Evolutionary conservation across 2,888 invertebrate species (phyloP), one percentile per base, ranked within the genome.

Genomic region (Protonemura montana): DNA sequence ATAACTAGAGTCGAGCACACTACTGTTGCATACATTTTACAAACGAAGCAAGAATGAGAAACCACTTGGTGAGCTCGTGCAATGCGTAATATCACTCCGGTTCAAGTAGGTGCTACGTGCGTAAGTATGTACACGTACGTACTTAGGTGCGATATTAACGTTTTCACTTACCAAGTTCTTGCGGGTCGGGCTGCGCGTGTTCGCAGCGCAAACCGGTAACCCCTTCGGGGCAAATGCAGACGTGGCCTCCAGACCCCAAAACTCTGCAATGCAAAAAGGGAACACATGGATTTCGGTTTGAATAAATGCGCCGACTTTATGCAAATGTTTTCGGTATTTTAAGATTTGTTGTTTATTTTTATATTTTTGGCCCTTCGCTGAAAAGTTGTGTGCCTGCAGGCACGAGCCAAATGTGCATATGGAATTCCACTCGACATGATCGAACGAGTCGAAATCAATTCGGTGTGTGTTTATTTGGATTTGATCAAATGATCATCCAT

Each of bases 171-270:
- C 84, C 84, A 5, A 84, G 25, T 89, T 88, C 88, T 92, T 93
- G 92, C 88, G 92, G 92, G 81, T 91, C 90, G 85, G 92, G 91
- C 82, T 93, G 93, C 88, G 93, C 94, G 86, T 94, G 93, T 91
- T 95, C 95, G 90, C 96, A 96, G 89, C 94, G 93, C 89, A 94
- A 94, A 81, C 96, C 96, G 76, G 94, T 94, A 91, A 93, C 95
- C 42, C 94, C 94, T 0, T 92, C 91, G 7, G 94, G 93, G 91
- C 96, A 96, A 89, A 94, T 93, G 90, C 96, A 96, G 90, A 94
- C 95, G 88, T 95, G 94, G 30, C 95, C 95, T 86, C 95, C 94
- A 25, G 95, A 95, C 6, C 96, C 96, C 91, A 96, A 94, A 91
- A 96, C 96, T 90, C 96, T 96, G 93, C 88, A 92, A 92, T 89